These are phyloP conservation scores for Falcunculus frontatus DNA, from an alignment of 2,113 vertebrate genomes.

Conservation along the genomic window DNA sequence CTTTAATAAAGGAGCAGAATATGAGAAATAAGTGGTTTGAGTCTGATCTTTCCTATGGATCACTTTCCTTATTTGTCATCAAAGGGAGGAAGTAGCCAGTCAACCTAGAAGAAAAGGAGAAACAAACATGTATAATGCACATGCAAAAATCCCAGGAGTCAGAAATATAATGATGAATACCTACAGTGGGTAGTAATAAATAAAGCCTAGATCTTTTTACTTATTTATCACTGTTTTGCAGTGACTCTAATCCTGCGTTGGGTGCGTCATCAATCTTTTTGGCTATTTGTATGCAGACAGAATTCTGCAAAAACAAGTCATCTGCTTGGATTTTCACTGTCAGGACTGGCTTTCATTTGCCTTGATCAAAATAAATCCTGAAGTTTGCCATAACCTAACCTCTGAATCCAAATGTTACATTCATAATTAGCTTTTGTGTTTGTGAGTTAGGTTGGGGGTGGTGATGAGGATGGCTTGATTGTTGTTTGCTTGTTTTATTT, in stretches of 20 bases:
- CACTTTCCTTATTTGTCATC: background rate
- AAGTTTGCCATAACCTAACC: background rate
- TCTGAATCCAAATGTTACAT: background rate
- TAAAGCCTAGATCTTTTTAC: background rate
- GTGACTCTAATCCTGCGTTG: background rate
- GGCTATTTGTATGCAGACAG: background rate
- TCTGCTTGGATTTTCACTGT: background rate
- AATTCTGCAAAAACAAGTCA: background rate
- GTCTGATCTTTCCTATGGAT: background rate
- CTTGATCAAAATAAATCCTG: background rate
- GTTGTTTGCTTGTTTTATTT: background rate
- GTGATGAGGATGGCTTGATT: background rate
- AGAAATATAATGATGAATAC: background rate
- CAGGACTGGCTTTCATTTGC: background rate
- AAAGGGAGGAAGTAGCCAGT: background rate
- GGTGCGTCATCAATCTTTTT: background rate
- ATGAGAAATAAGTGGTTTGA: background rate
- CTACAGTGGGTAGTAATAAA: background rate
- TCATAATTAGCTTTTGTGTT: background rate
- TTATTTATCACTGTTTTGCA: background rate
- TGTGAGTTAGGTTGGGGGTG: background rate
- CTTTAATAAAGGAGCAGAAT: background rate
- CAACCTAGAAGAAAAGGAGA: background rate
- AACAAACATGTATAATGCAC: background rate
- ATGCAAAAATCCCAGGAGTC: background rate